Conservation (phyloP, 2,113 vertebrate species). For the Sterna hirundo region DNA sequence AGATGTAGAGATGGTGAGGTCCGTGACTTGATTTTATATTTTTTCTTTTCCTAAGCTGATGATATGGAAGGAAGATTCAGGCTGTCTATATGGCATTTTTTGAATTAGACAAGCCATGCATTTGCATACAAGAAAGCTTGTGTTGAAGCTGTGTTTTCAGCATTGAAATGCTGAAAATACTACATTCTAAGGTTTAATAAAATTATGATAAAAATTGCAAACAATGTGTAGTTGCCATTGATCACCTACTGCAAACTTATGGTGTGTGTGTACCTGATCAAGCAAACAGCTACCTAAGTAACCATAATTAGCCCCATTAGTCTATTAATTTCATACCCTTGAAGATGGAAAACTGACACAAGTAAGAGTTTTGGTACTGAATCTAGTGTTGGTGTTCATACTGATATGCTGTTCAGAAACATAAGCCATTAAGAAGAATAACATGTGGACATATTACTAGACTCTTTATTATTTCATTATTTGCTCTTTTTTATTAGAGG, state of each 20-base stretch:
- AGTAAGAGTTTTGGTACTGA: not conserved
- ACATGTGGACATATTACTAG: too few relatives aligned
- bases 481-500: not conserved
- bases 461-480: not conserved
- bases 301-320: not conserved
- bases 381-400: not conserved
- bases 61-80: not conserved
- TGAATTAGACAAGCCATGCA: not conserved
- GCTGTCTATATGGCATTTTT: not conserved
- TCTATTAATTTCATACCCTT: not conserved
- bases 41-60: not conserved
- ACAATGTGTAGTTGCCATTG: not conserved
- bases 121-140: not conserved
- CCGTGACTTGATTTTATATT: not conserved
- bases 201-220: not conserved
- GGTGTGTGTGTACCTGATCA: rapidly evolving
- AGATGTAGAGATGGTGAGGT: not conserved
- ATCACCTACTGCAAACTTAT: not conserved
- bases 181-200: not conserved
- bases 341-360: not conserved
- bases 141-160: not conserved
- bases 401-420: not conserved
- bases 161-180: not conserved
- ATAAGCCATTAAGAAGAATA: not conserved
- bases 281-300: not conserved